Conservation (phyloP, 2,797 vertebrate genomes). For the Champsocephalus esox region DNA sequence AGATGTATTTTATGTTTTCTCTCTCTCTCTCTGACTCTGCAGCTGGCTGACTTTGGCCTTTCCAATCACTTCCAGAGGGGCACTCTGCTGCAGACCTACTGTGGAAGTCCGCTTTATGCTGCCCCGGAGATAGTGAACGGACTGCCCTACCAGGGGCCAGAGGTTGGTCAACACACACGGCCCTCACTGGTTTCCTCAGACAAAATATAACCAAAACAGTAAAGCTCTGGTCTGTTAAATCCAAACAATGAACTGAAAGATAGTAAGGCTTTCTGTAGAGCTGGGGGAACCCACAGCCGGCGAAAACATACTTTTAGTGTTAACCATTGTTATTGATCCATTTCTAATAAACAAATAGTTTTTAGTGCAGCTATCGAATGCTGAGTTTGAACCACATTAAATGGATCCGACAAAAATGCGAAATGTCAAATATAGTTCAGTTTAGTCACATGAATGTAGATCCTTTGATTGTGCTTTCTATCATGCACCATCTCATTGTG, state of each 20-base stretch:
- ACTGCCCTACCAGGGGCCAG: conserved; percentile 86
- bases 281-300: neutral
- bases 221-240: neutral
- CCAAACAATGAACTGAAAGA: neutral
- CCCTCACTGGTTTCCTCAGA: neutral
- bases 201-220: neutral
- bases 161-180: conserved; percentile 71
- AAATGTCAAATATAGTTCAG: neutral
- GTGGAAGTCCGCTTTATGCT: conserved; percentile 88
- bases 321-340: neutral
- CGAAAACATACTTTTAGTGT: neutral
- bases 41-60: conserved; percentile 88
- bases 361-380: neutral
- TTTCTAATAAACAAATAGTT: neutral
- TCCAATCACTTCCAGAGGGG: conserved; percentile 81
- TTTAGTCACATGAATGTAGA: neutral
- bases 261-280: too few relatives aligned
- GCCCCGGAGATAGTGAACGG: conserved; percentile 89
- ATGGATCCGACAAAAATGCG: neutral
- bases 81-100: conserved; percentile 84
- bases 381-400: neutral
- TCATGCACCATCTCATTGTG: neutral
- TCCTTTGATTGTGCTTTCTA: neutral
- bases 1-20: conserved; percentile 14
- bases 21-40: conserved; percentile 39